Conservation (phyloP, 2,113 vertebrate genomes). For the Oncorhynchus clarkii region DNA sequence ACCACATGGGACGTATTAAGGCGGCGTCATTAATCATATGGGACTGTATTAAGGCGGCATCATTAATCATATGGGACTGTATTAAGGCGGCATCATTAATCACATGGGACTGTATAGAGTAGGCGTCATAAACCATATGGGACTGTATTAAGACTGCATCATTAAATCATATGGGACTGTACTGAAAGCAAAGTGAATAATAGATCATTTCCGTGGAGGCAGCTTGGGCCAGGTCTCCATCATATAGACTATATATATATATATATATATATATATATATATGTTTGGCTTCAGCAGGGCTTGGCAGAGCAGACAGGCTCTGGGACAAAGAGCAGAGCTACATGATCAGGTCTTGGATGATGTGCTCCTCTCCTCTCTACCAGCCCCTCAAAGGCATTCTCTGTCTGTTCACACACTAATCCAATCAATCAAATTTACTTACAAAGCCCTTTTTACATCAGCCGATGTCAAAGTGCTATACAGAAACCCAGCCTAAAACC, state of each 20-base stretch:
- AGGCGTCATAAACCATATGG: too few relatives aligned
- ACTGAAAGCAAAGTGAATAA: constrained; percentile 13
- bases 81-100: neutral
- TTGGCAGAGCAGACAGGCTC: neutral
- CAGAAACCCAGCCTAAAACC: too few relatives aligned
- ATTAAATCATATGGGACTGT: neutral
- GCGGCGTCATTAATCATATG: constrained; percentile 13
- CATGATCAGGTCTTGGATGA: neutral
- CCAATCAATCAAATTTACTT: too few relatives aligned
- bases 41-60: neutral
- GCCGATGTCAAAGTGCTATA: too few relatives aligned
- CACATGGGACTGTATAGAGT: neutral
- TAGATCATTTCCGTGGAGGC: constrained; percentile 16
- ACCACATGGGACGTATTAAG: too few relatives aligned
- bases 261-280: neutral
- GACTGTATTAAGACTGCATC: too few relatives aligned
- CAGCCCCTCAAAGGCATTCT: neutral
- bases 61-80: too few relatives aligned
- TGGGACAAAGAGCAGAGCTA: neutral
- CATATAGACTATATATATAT: neutral
- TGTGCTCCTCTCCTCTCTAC: neutral
- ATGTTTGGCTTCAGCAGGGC: neutral
- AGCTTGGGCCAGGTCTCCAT: constrained; percentile 13
- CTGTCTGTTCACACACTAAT: too few relatives aligned
- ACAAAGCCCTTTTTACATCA: too few relatives aligned